Conservation (phyloP, 2,797 vertebrate genomes). For the Neomorphus geoffroyi region DNA sequence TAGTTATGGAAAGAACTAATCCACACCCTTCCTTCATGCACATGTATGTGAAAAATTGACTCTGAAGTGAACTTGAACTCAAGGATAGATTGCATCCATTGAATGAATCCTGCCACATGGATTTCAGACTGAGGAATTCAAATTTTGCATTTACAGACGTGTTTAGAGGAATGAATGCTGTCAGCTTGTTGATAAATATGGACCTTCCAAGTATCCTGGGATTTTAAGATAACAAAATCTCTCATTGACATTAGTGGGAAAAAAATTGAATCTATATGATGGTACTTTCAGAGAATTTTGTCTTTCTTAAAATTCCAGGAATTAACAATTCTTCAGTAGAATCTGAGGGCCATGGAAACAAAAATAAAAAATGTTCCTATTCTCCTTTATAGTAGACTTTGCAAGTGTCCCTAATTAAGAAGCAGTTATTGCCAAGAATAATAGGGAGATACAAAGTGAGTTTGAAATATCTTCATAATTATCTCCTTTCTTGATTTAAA, state of each 20-base stretch:
- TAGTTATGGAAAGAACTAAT: background rate
- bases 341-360: background rate
- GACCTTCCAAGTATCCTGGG: background rate
- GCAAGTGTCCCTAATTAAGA: background rate
- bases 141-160: background rate
- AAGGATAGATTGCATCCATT: background rate
- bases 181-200: background rate
- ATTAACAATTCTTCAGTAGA: background rate
- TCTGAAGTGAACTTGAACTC: background rate
- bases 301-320: background rate
- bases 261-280: fast-evolving
- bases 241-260: background rate
- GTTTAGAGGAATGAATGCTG: background rate
- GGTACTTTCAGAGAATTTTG: background rate
- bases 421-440: background rate
- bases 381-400: background rate
- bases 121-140: background rate
- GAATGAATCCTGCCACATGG: background rate
- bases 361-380: background rate
- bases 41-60: background rate
- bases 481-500: background rate
- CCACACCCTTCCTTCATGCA: background rate
- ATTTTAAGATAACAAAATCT: background rate
- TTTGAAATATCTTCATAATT: background rate
- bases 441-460: background rate